phyloP scores from a whole-genome alignment of 2,113 vertebrate genomes.

The Sceloporus tristichus region DNA sequence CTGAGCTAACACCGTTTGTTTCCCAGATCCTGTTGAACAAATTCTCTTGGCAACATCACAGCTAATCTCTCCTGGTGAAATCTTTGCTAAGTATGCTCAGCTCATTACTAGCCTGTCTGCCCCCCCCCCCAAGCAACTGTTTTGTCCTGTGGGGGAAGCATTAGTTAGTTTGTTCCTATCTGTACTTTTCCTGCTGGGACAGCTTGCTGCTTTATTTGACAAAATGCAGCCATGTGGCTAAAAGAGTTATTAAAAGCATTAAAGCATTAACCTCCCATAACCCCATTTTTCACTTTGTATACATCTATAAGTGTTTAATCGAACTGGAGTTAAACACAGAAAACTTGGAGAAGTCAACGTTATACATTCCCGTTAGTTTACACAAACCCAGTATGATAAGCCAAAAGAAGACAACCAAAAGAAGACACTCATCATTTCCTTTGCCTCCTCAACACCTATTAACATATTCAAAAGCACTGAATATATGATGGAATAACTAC shows the following conservation, averaged over 20 bases:
- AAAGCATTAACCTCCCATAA: constrained; percentile 82
- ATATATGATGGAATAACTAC: constrained; percentile 43
- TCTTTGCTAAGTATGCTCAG: constrained; percentile 9
- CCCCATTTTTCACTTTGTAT: constrained; percentile 82
- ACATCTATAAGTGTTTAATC: constrained; percentile 80
- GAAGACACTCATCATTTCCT: constrained; percentile 49
- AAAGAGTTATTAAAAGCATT: constrained; percentile 83
- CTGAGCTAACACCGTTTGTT: background rate
- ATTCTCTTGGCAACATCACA: background rate
- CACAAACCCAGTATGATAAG: constrained; percentile 68
- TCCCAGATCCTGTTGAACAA: background rate
- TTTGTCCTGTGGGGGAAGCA: constrained; percentile 42
- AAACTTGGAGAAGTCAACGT: constrained; percentile 72
- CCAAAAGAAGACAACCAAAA: constrained; percentile 58
- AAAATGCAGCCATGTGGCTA: constrained; percentile 76
- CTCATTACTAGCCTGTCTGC: constrained; percentile 9
- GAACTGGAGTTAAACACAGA: constrained; percentile 79
- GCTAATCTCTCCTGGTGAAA: background rate
- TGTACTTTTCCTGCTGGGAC: constrained; percentile 63
- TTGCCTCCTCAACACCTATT: constrained; percentile 66
- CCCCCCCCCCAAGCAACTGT: constrained; percentile 6
- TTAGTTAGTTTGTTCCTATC: constrained; percentile 48
- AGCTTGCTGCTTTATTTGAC: constrained; percentile 74
- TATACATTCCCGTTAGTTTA: constrained; percentile 73
- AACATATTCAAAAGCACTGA: constrained; percentile 11